Percentiles rank a stretch among this genome's conserved stretches.
These are phyloP conservation scores for Heterodera filipjevi DNA, from an alignment of 2,888 invertebrate species.

Conservation along the genomic window DNA sequence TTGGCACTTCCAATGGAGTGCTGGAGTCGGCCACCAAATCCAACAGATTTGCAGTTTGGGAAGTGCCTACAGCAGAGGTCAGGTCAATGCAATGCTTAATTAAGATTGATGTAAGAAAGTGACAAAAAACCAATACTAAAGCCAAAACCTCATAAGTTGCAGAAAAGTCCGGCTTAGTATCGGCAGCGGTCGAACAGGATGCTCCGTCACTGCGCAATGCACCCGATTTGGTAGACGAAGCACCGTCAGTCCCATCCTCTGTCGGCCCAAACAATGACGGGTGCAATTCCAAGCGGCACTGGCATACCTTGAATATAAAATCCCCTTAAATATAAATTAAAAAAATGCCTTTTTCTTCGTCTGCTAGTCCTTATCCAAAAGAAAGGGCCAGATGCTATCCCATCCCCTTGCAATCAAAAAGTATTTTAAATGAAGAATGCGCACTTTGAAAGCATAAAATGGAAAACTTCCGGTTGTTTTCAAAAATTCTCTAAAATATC, in stretches of 20 bases:
- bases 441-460: too few relatives aligned
- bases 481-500: too few relatives aligned
- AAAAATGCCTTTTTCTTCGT: background rate
- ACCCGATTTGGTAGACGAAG: background rate
- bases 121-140: background rate
- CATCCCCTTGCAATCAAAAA: too few relatives aligned
- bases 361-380: too few relatives aligned
- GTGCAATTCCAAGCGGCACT: constrained; percentile 30
- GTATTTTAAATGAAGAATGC: too few relatives aligned
- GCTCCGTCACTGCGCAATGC: constrained; percentile 1
- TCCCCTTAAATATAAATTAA: too few relatives aligned
- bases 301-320: constrained; percentile 26
- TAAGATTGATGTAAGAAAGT: background rate
- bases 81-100: constrained; percentile 24
- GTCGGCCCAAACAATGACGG: constrained; percentile 11
- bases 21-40: constrained; percentile 52
- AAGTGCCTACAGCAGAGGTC: background rate
- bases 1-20: constrained; percentile 54
- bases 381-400: too few relatives aligned
- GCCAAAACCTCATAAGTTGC: background rate
- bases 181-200: background rate
- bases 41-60: constrained; percentile 44
- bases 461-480: too few relatives aligned
- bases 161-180: background rate
- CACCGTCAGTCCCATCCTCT: constrained; percentile 15